Base-by-base conservation (phyloP, 2,797 vertebrate species). In the Sebastes wilsoni region DNA sequence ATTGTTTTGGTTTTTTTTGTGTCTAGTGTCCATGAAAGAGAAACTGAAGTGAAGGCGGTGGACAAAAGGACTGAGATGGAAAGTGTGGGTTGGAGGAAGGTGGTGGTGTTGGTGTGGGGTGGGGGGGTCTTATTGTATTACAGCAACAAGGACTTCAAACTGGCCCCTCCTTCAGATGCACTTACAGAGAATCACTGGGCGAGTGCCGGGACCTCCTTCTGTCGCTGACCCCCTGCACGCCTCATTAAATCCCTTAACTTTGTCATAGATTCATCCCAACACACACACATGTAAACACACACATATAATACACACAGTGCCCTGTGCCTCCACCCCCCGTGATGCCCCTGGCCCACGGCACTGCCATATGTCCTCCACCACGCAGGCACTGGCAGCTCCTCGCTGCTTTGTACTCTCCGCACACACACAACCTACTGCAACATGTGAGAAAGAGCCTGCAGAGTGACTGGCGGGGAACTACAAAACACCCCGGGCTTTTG, bases 291-390 rank as follows among this genome's bases (percentile, higher is more conserved):
- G 66, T 46, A 71, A 22, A 81, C 10, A 52, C 32, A 32, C 65
- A 38, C 32, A 58, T n/a, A 49, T 60, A 72, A 90, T 54, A 72
- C 79, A 79, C 72, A 79, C 67, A 54, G n/a, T 73, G 56, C 72
- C 66, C 69, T 61, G 16, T 75, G 75, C 74, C 71, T 78, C 66
- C 84, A 81, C 70, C 67, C 87, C 80, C 77, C 59, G 70, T 78
- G 62, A 73, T 73, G 88, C 88, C 89, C 85, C 88, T 71, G 88
- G 90, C 89, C 86, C 75, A 72, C 32, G 66, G 88, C 89, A 62
- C 27, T 80, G 89, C 93, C 94, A 94, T 94, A 94, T 94, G 94
- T 93, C 88, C 78, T 82, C 84, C 77, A 72, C 49, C 49, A 54
- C 72, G 68, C 66, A 90, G 85, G 75, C 85, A 65, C 86, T 91